Evolutionary conservation across 2,113 vertebrate species (phyloP), one percentile per base, ranked within the genome.

Genomic region (Cavia porcellus): DNA sequence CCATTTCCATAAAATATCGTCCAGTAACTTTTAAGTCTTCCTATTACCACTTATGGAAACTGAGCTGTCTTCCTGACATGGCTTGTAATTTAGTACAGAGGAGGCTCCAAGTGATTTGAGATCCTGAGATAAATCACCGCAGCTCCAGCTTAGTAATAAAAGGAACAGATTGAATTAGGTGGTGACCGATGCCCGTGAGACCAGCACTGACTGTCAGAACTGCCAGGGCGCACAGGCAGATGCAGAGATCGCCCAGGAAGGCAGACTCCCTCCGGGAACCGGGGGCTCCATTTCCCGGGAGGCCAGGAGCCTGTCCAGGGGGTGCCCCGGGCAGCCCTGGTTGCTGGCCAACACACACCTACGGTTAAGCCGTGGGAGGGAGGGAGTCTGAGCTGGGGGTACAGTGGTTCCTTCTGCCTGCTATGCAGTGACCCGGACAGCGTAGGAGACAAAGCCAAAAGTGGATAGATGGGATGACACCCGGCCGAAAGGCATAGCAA

Each of bases 51-150:
- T 96, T 95, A 70, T 32, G 61, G 52, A 96, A 90, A 98, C 80
- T 62, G 77, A 96, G 77, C 75, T 57, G 25, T 94, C 90, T 96
- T 85, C 47, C 59, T 94, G 87, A 92, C 45, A 38, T 28, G 84
- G 83, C 59, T 96, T 96, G 70, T 93, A 97, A 93, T 92, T 90
- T 94, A 94, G 92, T 87, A 30, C 80, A 93, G 79, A 32, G 86
- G 77, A 85, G 70, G 47, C 68, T 92, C 92, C 93, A 57, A 94
- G 80, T 97, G 84, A 94, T 92, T 81, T 97, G 96, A 89, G 95
- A 19, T 75, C 47, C 38, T 42, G 85, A 75, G 74, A 90, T 95
- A 93, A 92, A 96, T 97, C 57, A 88, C 1, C 74, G 30, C 4
- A 47, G 38, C 57, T 50, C 75, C 93, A 68, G 68, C 83, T 97